These are phyloP conservation scores for Helicoverpa assulta DNA, from an alignment of 2,888 invertebrate species.

Conservation along the genomic window DNA sequence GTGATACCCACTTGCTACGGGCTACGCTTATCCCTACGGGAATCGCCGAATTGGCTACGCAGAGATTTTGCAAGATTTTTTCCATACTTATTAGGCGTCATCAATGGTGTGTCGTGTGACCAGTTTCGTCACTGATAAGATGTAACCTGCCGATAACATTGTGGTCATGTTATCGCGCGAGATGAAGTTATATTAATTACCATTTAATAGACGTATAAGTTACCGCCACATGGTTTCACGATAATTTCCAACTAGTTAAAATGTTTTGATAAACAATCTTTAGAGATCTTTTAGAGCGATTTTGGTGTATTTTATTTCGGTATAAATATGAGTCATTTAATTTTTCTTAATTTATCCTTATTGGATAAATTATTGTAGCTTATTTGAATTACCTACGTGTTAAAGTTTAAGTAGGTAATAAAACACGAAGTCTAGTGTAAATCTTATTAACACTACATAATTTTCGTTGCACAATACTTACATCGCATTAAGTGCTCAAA, in stretches of 20 bases:
- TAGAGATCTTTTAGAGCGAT: conserved; percentile 13
- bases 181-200: conserved; percentile 44
- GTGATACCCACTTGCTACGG: conserved; percentile 14
- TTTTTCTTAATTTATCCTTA: background rate
- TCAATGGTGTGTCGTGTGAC: background rate
- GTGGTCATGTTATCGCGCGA: conserved; percentile 45
- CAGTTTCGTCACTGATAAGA: conserved; percentile 33
- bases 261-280: conserved; percentile 21
- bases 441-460: background rate
- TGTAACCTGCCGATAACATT: conserved; percentile 32
- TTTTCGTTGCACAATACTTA: background rate
- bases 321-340: conserved; percentile 2
- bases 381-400: background rate
- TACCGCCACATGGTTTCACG: conserved; percentile 24
- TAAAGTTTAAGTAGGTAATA: background rate
- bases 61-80: background rate
- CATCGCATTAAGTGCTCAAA: background rate
- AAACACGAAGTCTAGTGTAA: background rate
- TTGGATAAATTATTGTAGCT: background rate
- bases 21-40: conserved; percentile 31
- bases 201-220: conserved; percentile 41
- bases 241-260: conserved; percentile 31
- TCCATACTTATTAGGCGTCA: background rate
- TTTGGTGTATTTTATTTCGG: background rate
- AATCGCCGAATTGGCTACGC: conserved; percentile 2